Conservation (phyloP, 2,113 vertebrate species). For the Rafetus swinhoei region DNA sequence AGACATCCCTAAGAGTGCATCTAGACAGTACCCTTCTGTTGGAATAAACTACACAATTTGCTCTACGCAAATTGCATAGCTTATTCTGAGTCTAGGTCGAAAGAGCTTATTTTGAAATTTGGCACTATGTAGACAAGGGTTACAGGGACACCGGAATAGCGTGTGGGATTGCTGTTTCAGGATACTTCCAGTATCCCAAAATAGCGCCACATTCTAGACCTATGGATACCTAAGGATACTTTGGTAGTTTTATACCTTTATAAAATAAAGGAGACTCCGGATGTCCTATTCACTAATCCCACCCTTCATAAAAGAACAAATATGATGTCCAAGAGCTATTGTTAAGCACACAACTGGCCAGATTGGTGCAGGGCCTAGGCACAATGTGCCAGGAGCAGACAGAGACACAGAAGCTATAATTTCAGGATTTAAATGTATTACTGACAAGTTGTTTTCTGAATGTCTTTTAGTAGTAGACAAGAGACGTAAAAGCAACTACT, state of each 20-base stretch:
- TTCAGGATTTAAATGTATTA: neutral
- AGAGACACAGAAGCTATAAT: neutral
- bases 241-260: neutral
- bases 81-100: too few relatives aligned
- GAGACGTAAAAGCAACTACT: neutral
- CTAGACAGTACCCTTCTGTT: too few relatives aligned
- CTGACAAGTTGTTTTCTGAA: neutral
- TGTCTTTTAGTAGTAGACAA: neutral
- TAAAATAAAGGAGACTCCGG: neutral
- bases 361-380: neutral
- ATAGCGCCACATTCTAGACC: too few relatives aligned
- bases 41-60: too few relatives aligned
- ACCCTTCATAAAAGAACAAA: neutral
- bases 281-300: neutral
- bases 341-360: neutral
- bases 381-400: rapidly evolving
- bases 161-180: too few relatives aligned
- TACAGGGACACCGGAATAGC: too few relatives aligned
- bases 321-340: rapidly evolving
- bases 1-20: too few relatives aligned
- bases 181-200: too few relatives aligned
- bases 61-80: too few relatives aligned
- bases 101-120: too few relatives aligned
- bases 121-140: too few relatives aligned
- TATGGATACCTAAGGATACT: neutral